Base-by-base conservation (phyloP, 2,888 invertebrate species). In the Pollenia griseotomentosa region DNA sequence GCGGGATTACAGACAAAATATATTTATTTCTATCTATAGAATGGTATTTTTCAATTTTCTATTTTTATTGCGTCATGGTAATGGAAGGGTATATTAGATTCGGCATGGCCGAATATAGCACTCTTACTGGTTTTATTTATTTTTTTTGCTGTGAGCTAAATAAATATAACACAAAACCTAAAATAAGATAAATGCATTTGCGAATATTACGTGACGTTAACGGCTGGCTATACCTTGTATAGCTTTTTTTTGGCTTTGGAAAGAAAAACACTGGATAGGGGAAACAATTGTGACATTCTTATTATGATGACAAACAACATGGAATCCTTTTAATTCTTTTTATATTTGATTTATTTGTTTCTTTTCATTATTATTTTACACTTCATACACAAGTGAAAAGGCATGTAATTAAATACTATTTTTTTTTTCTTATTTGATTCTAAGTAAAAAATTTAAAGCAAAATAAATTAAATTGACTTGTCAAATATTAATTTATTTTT, bases 121-220 rank as follows among this genome's bases (percentile, higher is more conserved):
- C 33, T 33, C 6, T 33, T 33, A 33, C 33, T 33, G 23, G 0
- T 23, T 23, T 23, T 23, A 2, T 19, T 19, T 19, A 1, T 33
- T 19, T 71, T 40, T 55, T 63, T 33, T 68, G 12, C 40, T 68
- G 33, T 44, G 14, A 23, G 33, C 19, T 78, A 57, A 57, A 71
- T 78, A 70, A 59, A 79, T 70, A 55, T 53, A 19, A 42, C n/a
- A 46, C 48, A 74, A 75, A 63, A 78, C n/a, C 0, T 9, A 12
- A 51, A 61, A 75, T 53, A 57, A 83, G 63, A 83, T 83, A 78
- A 78, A 71, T 83, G 77, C 51, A 78, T 65, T 83, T 83, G 53
- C 75, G 42, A 75, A 53, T 51, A 75, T 6, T 61, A 63, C 63
- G 40, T 65, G 63, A 65, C 53, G 65, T 48, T 73, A 78, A 78